phyloP scores from a whole-genome alignment of 2,888 invertebrate genomes.

The Drosophila buzzatii region DNA sequence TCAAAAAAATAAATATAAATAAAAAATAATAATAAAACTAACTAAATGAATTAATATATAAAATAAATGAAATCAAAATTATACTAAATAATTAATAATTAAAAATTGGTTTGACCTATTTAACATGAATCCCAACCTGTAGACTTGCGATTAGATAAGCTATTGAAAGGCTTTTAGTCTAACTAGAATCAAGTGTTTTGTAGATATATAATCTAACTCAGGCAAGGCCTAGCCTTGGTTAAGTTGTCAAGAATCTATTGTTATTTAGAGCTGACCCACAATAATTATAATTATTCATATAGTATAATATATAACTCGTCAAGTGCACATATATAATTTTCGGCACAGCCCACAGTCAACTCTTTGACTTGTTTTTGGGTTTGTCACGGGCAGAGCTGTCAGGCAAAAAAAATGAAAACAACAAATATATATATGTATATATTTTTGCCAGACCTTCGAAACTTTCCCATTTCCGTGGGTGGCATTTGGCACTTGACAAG shows the following conservation, averaged over 20 bases:
- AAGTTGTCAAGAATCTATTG: not conserved
- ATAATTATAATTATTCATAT: not conserved
- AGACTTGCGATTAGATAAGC: not conserved
- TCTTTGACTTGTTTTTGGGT: slow-evolving; percentile 20
- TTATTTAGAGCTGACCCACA: not conserved
- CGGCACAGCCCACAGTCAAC: slow-evolving; percentile 1
- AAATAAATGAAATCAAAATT: too few relatives aligned
- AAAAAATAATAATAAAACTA: too few relatives aligned
- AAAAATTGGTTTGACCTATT: too few relatives aligned
- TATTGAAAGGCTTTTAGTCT: not conserved
- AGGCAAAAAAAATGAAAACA: slow-evolving; percentile 1
- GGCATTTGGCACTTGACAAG: slow-evolving; percentile 50
- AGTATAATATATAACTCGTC: not conserved
- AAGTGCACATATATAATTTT: slow-evolving; percentile 15
- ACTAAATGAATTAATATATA: too few relatives aligned
- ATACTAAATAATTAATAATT: too few relatives aligned
- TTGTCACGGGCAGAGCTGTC: slow-evolving; percentile 37
- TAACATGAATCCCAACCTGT: too few relatives aligned
- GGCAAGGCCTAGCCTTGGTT: not conserved
- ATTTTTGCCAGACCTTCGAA: slow-evolving; percentile 50
- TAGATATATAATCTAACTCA: not conserved
- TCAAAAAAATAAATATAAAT: too few relatives aligned
- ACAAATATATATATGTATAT: not conserved
- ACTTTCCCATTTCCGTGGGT: slow-evolving; percentile 60
- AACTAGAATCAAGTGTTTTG: not conserved